Evolutionary conservation across 2,797 vertebrate genomes (phyloP), one percentile per base, ranked within the genome.

Genomic region (Nyctibius grandis): DNA sequence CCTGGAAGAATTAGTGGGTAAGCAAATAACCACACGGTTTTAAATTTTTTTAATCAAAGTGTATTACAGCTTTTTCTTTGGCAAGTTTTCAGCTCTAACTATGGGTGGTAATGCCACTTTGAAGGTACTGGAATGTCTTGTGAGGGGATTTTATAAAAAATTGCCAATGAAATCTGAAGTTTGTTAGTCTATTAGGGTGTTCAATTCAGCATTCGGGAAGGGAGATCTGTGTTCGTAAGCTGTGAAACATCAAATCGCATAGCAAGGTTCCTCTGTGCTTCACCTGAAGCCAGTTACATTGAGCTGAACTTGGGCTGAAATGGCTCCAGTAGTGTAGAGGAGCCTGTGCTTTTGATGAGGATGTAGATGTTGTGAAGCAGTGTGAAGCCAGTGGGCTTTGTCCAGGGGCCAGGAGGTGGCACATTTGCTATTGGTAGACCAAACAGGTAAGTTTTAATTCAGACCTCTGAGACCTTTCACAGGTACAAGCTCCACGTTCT

Each of bases 191-290:
- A 2, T 42, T 61, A 18, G 0, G 9, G 8, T 65, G 20, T 78
- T 85, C 33, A 78, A 1, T 18, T 72, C 25, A 51, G 10, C 3
- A 0, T 73, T 79, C 81, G 18, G 61, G 51, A 87, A 42, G 50
- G 45, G n/a, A 86, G 18, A 44, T 57, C 9, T 0, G 1, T 59
- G 11, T 59, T 85, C 0, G 0, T 64, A 86, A 64, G 4, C 23
- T 86, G 23, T 84, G 88, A 74, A 88, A 67, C 33, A 38, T 45
- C 18, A 84, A 45, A 40, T 53, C 17, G 20, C 44, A 65, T 53
- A 23, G 18, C 45, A 42, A 78, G 7, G 42, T 80, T 87, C 68
- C 33, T 89, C 72, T 50, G 23, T 91, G 34, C 40, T 72, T 93
- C 34, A 23, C 14, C 18, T 92, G 63, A 67, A 79, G 72, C 26